Evolutionary conservation across 2,797 vertebrate genomes (phyloP).

Genomic region (Pterois miles): DNA sequence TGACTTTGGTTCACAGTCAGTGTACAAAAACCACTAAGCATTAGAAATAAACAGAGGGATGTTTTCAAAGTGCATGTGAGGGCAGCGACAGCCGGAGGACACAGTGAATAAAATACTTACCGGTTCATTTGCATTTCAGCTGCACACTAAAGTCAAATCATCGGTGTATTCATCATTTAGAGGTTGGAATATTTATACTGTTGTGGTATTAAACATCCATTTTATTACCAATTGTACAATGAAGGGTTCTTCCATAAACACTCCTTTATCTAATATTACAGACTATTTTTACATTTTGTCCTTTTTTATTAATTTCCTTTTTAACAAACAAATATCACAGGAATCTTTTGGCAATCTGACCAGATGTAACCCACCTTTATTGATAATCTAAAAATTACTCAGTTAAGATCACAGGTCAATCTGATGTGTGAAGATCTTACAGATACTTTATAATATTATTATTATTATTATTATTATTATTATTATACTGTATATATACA

Average conservation of each 20-base stretch:
- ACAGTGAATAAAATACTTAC: conserved; percentile 5
- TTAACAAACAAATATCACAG: neutral
- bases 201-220: neutral
- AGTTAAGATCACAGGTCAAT: neutral
- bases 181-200: neutral
- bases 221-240: neutral
- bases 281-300: neutral
- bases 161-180: neutral
- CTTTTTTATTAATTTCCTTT: neutral
- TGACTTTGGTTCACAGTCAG: conserved; percentile 19
- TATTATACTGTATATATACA: neutral
- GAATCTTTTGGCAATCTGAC: neutral
- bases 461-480: neutral
- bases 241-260: neutral
- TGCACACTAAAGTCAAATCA: neutral
- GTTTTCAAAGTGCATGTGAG: conserved; percentile 42
- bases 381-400: neutral
- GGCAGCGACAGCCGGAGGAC: conserved; percentile 10
- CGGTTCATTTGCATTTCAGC: conserved; percentile 25
- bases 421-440: neutral
- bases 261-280: neutral
- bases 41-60: conserved; percentile 34
- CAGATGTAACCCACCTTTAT: neutral
- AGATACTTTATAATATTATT: neutral
- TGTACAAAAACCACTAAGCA: conserved; percentile 6